Evolutionary conservation across 2,797 vertebrate species (phyloP).

Genomic region (Mycteria americana): DNA sequence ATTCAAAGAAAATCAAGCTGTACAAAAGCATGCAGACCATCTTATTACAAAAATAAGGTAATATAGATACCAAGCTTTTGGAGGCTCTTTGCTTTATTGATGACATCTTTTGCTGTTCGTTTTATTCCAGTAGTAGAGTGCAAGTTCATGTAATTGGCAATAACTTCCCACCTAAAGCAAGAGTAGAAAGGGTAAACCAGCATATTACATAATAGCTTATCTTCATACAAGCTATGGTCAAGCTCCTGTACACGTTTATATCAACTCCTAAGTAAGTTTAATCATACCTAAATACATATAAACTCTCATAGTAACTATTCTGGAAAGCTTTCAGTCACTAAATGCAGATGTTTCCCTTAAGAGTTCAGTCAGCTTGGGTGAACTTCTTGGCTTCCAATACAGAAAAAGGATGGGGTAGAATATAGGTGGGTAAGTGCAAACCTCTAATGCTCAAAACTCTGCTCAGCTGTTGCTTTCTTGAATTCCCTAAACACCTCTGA

Average conservation of each 20-base stretch:
- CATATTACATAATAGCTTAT: not conserved
- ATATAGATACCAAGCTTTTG: constrained; percentile 88
- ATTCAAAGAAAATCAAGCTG: not conserved
- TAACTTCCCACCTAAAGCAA: constrained; percentile 93
- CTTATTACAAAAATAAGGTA: not conserved
- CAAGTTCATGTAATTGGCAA: constrained; percentile 98
- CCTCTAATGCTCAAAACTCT: not conserved
- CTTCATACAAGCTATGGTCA: not conserved
- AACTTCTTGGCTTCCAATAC: not conserved
- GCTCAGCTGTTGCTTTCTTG: not conserved
- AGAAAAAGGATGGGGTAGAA: not conserved
- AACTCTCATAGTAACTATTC: not conserved
- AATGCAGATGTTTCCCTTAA: not conserved
- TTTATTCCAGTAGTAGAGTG: constrained; percentile 91
- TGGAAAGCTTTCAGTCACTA: not conserved
- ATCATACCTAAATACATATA: not conserved
- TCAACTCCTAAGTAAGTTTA: not conserved
- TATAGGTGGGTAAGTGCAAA: not conserved
- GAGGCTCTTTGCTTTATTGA: constrained; percentile 96
- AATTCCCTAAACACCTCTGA: not conserved
- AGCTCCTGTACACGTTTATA: not conserved
- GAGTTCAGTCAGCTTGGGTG: not conserved
- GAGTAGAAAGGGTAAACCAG: not conserved
- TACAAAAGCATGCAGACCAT: not conserved
- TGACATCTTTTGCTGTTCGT: constrained; percentile 95